phyloP scores from a whole-genome alignment of 2,888 invertebrate species.

The Drosophila quinaria region DNA sequence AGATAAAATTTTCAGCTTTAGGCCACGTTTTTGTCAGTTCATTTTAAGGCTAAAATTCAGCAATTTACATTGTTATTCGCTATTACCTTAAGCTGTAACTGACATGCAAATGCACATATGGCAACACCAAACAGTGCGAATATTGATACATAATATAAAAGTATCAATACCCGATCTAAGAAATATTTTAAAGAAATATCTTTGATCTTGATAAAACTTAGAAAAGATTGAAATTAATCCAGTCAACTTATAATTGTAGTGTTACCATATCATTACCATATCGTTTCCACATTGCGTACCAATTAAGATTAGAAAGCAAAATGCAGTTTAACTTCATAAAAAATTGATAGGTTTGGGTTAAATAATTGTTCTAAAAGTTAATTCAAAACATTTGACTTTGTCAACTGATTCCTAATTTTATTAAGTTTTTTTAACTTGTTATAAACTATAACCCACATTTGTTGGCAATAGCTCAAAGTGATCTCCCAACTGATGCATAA shows the following conservation, averaged over 20 bases:
- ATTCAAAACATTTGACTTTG: neutral
- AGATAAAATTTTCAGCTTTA: neutral
- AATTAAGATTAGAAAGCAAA: neutral
- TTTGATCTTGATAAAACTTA: neutral
- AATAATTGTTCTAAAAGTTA: neutral
- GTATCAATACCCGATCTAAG: no score
- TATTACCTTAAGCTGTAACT: neutral
- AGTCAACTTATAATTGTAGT: neutral
- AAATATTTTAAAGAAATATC: no score
- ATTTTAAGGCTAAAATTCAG: slow-evolving; percentile 1
- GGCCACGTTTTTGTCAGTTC: neutral
- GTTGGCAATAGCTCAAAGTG: slow-evolving; percentile 2
- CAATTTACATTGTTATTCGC: neutral
- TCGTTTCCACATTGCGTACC: neutral
- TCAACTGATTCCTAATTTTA: neutral
- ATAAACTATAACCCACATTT: slow-evolving; percentile 21
- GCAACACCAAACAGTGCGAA: neutral
- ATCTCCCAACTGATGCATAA: slow-evolving; percentile 22
- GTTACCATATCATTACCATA: neutral
- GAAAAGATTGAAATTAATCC: neutral
- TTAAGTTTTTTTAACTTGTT: neutral
- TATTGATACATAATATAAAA: no score
- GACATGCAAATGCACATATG: neutral
- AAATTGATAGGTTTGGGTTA: neutral
- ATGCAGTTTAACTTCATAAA: neutral